Percentiles rank a stretch among this genome's conserved stretches.
These are phyloP conservation scores for Aegypius monachus DNA, from an alignment of 2,113 vertebrate genomes.

Conservation along the genomic window DNA sequence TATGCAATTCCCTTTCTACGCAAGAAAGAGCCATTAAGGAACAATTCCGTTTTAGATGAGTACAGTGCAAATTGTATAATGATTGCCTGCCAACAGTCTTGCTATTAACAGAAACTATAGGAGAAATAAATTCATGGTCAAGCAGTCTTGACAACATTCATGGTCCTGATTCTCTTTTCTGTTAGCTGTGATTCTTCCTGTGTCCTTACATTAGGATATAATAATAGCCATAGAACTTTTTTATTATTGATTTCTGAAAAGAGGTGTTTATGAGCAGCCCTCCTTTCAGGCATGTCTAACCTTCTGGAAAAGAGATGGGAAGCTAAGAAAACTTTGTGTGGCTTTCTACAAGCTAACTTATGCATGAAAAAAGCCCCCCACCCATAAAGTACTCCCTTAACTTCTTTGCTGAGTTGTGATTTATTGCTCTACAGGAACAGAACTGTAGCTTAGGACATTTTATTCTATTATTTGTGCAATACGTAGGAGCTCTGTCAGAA, in stretches of 20 bases:
- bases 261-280: neutral
- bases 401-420: neutral
- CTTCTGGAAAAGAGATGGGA: neutral
- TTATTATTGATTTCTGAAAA: neutral
- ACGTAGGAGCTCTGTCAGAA: neutral
- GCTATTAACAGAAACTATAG: neutral
- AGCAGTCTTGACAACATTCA: neutral
- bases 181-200: neutral
- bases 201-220: neutral
- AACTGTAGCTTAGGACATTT: neutral
- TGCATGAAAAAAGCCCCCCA: neutral
- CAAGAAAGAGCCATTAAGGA: conserved; percentile 19
- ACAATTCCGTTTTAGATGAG: neutral
- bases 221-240: neutral
- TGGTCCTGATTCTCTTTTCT: neutral
- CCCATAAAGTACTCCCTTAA: neutral
- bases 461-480: neutral
- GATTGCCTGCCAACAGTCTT: neutral
- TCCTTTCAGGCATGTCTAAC: neutral
- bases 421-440: neutral
- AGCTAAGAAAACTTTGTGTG: neutral
- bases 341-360: neutral
- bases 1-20: conserved; percentile 26
- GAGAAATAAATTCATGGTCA: neutral
- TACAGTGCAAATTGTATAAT: neutral